Percentiles rank a stretch among this genome's conserved stretches.
phyloP scores from a whole-genome alignment of 2,888 invertebrate species.

The Drosophila glabriapex region DNA sequence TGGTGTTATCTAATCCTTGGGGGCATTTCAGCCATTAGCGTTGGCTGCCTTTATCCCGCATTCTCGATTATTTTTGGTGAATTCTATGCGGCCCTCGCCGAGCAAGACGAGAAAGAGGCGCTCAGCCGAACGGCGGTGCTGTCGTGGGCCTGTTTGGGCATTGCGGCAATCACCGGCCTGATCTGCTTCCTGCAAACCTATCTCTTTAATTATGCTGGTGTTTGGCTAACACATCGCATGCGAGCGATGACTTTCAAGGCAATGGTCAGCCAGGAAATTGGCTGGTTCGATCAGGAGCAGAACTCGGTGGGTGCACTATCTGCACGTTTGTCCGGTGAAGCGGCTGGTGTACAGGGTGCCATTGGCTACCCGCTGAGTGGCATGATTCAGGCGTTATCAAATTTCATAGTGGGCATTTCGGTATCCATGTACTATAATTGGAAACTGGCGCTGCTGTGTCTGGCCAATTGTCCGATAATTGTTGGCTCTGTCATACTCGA shows the following conservation, averaged over 20 bases:
- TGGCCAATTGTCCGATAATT: constrained; percentile 90
- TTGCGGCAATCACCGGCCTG: constrained; percentile 89
- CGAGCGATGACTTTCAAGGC: constrained; percentile 87
- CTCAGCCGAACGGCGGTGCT: constrained; percentile 87
- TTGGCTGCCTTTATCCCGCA: constrained; percentile 90
- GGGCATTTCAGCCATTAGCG: constrained; percentile 88
- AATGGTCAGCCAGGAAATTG: constrained; percentile 90
- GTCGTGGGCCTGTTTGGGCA: constrained; percentile 88
- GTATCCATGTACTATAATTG: constrained; percentile 89
- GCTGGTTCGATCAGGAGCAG: constrained; percentile 90
- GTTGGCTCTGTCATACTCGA: constrained; percentile 89
- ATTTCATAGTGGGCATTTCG: constrained; percentile 88
- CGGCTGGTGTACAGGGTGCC: constrained; percentile 91
- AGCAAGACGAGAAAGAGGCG: constrained; percentile 87
- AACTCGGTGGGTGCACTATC: constrained; percentile 91
- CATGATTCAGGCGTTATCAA: constrained; percentile 89
- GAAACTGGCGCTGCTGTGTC: constrained; percentile 90
- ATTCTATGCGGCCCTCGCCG: constrained; percentile 90
- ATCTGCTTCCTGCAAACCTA: constrained; percentile 90
- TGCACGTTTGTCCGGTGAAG: constrained; percentile 90
- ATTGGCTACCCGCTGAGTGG: constrained; percentile 90
- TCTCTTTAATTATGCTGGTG: constrained; percentile 92
- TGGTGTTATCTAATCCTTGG: constrained; percentile 89
- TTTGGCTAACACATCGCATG: constrained; percentile 90
- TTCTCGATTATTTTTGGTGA: constrained; percentile 93